Conservation (phyloP, 2,797 vertebrate species). For the Sphenopsis melanotis region DNA sequence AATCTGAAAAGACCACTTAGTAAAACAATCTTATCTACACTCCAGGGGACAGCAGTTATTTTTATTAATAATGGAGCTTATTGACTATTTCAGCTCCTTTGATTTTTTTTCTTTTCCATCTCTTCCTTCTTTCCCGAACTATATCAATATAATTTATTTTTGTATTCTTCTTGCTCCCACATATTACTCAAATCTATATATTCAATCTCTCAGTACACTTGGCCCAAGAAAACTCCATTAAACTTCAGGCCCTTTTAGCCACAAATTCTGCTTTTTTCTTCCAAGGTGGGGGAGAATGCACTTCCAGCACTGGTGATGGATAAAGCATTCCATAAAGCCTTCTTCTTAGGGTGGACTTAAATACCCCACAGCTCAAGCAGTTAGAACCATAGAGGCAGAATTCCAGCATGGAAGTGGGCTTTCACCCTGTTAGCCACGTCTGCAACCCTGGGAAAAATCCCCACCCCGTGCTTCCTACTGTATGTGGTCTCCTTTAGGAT, state of each 20-base stretch:
- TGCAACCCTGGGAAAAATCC: not conserved
- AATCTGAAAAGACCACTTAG: slow-evolving; percentile 1
- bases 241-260: not conserved
- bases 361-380: not conserved
- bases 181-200: not conserved
- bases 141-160: not conserved
- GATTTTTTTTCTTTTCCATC: not conserved
- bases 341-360: not conserved
- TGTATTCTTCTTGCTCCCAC: not conserved
- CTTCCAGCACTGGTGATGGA: not conserved
- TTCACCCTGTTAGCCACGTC: not conserved
- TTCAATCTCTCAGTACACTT: not conserved
- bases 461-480: not conserved
- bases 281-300: not conserved
- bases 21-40: slow-evolving; percentile 36
- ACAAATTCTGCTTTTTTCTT: not conserved
- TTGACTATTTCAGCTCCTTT: slow-evolving; percentile 8
- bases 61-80: slow-evolving; percentile 22
- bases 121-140: not conserved
- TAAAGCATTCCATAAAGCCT: not conserved
- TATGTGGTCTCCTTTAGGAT: not conserved
- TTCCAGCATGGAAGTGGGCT: not conserved
- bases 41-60: not conserved
- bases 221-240: not conserved
- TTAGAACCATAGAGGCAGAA: not conserved